phyloP scores from a whole-genome alignment of 1,140 invertebrate species.

The Glossosoma conforme region DNA sequence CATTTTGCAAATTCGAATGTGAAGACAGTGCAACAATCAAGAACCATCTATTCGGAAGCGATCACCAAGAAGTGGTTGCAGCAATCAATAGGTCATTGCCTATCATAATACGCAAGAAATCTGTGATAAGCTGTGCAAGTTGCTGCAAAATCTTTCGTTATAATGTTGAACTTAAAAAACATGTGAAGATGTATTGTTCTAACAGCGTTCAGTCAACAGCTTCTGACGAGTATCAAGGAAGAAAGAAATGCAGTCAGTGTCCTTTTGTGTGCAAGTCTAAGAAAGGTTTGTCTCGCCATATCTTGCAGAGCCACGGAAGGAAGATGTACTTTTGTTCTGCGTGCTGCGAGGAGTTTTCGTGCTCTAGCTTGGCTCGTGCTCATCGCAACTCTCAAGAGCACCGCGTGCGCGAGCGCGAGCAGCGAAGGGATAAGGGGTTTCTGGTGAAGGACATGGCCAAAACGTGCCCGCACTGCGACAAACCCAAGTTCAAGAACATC shows the following conservation, averaged over 20 bases:
- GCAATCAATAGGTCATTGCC: conserved; percentile 75
- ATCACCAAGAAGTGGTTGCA: conserved; percentile 65
- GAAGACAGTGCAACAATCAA: conserved; percentile 62
- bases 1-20: conserved; percentile 68
- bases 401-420: conserved; percentile 50
- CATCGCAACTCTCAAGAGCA: conserved; percentile 63
- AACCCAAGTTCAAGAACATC: conserved; percentile 49
- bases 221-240: conserved; percentile 60
- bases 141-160: conserved; percentile 62
- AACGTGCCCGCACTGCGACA: conserved; percentile 58
- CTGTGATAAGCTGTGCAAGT: conserved; percentile 54
- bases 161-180: conserved; percentile 64
- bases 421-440: conserved; percentile 38
- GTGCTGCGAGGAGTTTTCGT: conserved; percentile 60
- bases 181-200: conserved; percentile 54
- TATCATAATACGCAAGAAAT: conserved; percentile 68
- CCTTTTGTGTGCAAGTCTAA: conserved; percentile 53
- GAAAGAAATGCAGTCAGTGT: conserved; percentile 56
- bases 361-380: conserved; percentile 55
- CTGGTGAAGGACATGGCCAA: conserved; percentile 41
- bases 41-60: conserved; percentile 59
- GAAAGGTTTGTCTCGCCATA: conserved; percentile 62
- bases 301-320: conserved; percentile 51
- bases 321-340: conserved; percentile 61
- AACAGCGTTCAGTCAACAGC: conserved; percentile 44